Evolutionary conservation across 2,888 invertebrate genomes (phyloP).

Genomic region (Hoplodrina blanda): DNA sequence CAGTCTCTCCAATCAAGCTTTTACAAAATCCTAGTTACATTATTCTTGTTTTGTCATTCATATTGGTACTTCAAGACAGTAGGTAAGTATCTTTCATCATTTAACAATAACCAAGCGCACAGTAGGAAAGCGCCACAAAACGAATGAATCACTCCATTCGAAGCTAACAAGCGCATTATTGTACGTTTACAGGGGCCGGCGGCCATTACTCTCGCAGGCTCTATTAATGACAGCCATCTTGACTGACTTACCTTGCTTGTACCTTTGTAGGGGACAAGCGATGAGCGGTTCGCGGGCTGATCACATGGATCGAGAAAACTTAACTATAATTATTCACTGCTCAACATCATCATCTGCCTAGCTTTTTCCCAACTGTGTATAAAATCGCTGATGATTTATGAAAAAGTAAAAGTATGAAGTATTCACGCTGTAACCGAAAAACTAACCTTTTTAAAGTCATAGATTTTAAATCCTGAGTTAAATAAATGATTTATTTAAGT

Average conservation of each 20-base stretch:
- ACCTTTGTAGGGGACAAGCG: constrained; percentile 58
- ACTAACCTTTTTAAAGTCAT: too few species aligned
- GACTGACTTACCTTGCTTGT: constrained; percentile 84
- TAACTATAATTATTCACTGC: too few species aligned
- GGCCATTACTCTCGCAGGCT: constrained; percentile 81
- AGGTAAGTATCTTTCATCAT: constrained; percentile 1
- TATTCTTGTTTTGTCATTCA: neutral
- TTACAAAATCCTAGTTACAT: neutral
- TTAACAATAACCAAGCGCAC: constrained; percentile 6
- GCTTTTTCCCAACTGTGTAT: too few species aligned
- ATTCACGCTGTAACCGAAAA: too few species aligned
- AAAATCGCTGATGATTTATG: too few species aligned
- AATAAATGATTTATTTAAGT: too few species aligned
- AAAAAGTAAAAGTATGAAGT: too few species aligned
- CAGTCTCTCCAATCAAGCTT: neutral
- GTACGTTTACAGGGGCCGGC: constrained; percentile 75
- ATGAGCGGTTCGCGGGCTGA: constrained; percentile 51
- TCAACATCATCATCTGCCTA: too few species aligned
- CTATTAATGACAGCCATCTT: constrained; percentile 87
- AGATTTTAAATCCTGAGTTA: too few species aligned
- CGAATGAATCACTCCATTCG: constrained; percentile 72
- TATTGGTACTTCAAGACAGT: neutral
- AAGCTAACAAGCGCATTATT: constrained; percentile 84
- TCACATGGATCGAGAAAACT: neutral
- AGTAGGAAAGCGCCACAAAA: constrained; percentile 25